These are phyloP conservation scores for Morinoia aosen DNA, from an alignment of 2,888 invertebrate genomes.

Conservation along the genomic window DNA sequence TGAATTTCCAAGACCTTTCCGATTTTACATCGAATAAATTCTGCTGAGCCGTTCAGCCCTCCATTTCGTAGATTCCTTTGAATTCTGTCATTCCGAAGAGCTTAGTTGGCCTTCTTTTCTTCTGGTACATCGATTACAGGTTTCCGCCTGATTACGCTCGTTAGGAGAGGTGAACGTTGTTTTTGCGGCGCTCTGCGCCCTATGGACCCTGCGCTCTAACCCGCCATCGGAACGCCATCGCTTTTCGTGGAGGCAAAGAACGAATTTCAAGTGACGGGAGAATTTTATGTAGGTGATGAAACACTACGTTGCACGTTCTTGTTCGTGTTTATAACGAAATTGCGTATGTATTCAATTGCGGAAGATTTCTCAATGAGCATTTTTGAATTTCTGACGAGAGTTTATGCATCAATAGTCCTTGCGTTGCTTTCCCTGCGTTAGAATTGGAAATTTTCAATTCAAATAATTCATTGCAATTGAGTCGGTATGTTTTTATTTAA, in stretches of 20 bases:
- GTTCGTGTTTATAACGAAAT: no score
- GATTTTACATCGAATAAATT: background rate
- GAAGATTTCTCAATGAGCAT: background rate
- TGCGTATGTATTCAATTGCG: background rate
- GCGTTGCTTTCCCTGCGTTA: no score
- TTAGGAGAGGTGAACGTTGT: slow-evolving; percentile 16
- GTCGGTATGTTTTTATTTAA: no score
- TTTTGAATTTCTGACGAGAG: background rate
- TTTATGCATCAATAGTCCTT: background rate
- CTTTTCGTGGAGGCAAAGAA: background rate
- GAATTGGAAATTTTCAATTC: no score
- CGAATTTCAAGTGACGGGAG: background rate
- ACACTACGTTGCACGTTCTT: background rate
- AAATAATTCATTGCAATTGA: no score
- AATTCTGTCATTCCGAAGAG: slow-evolving; percentile 12
- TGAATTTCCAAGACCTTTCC: background rate
- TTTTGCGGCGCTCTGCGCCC: background rate
- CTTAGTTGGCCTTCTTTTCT: slow-evolving; percentile 32
- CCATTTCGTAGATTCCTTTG: background rate
- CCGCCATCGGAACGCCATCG: background rate
- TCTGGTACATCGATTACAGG: slow-evolving; percentile 38
- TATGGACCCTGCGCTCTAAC: background rate
- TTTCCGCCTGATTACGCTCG: slow-evolving; percentile 45
- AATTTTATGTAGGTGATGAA: background rate
- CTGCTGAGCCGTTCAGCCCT: background rate